Conservation (phyloP, 2,888 invertebrate species). For the Microctonus hyperodae region DNA sequence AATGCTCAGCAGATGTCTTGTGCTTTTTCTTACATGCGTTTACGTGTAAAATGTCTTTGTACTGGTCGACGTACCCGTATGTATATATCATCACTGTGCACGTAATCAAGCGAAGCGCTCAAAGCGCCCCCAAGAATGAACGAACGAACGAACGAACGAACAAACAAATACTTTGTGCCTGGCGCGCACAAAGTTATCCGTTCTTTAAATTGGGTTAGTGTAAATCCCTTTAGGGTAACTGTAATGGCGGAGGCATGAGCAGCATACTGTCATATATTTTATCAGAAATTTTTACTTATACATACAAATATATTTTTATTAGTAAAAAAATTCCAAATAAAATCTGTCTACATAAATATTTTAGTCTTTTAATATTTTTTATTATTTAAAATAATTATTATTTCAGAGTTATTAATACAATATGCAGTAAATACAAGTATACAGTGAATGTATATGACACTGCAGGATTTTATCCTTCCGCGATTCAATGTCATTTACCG, state of each 20-base stretch:
- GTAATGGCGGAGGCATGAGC: constrained; percentile 58
- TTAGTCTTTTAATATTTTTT: too few relatives aligned
- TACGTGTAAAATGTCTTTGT: neutral
- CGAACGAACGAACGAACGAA: too few relatives aligned
- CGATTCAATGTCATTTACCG: constrained; percentile 1
- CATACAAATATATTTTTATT: neutral
- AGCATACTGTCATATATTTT: neutral
- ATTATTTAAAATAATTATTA: too few relatives aligned
- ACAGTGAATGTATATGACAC: neutral
- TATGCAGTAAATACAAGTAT: too few relatives aligned
- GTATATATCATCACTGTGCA: constrained; percentile 17
- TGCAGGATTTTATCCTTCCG: neutral
- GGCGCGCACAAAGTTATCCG: constrained; percentile 54
- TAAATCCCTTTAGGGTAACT: constrained; percentile 61
- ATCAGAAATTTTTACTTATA: neutral
- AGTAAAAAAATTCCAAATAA: too few relatives aligned
- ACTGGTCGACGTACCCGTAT: constrained; percentile 9
- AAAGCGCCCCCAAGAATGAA: constrained; percentile 24
- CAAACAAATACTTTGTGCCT: constrained; percentile 52
- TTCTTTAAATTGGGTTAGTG: constrained; percentile 60
- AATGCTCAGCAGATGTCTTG: constrained; percentile 2
- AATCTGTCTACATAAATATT: too few relatives aligned
- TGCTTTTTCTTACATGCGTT: constrained; percentile 5
- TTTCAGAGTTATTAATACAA: too few relatives aligned
- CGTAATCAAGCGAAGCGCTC: constrained; percentile 35